Base-by-base conservation (phyloP, 2,888 invertebrate genomes). In the Campopleginae sp. region DNA sequence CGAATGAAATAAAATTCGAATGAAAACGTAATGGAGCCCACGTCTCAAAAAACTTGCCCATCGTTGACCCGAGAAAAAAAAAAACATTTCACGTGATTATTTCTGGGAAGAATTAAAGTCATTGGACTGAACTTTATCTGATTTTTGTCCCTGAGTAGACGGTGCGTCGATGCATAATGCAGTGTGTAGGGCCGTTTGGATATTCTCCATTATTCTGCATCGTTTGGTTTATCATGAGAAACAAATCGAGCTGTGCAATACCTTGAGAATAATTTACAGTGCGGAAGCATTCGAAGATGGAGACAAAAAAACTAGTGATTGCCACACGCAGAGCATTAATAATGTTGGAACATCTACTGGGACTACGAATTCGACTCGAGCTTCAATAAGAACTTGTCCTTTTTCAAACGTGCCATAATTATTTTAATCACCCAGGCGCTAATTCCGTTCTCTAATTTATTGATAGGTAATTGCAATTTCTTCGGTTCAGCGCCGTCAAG, bases 151-250 rank as follows among this genome's bases (percentile, higher is more conserved):
- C 27, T 31, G 46, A 68, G 46, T 51, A 12, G 19, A 42, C 66
- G 19, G 38, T 19, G 48, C 51, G 31, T 31, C 33, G 71, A n/a
- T 48, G 46, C 51, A 33, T 46, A 19, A 66, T 19, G 33, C 7
- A 42, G n/a, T 27, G 31, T 31, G 27, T 44, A 17, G 42, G 27
- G 48, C 33, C 68, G 68, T 46, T 8, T 5, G 17, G 68, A 33
- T 31, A 51, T n/a, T 51, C 51, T 33, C 19, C 19, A 51, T 12
- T 27, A 46, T 31, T 51, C 48, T n/a, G 54, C 54, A 38, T 58
- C 31, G 19, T 54, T 72, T 12, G 23, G 72, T 72, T 71, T 71
- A 33, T 71, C 71, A 48, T 12, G 27, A 48, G 48, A 31, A 51
- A 48, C 51, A 19, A 31, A 31, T 31, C 71, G 17, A 48, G 33